Conservation (phyloP, 2,113 vertebrate species). For the Neodon shergylaensis region DNA sequence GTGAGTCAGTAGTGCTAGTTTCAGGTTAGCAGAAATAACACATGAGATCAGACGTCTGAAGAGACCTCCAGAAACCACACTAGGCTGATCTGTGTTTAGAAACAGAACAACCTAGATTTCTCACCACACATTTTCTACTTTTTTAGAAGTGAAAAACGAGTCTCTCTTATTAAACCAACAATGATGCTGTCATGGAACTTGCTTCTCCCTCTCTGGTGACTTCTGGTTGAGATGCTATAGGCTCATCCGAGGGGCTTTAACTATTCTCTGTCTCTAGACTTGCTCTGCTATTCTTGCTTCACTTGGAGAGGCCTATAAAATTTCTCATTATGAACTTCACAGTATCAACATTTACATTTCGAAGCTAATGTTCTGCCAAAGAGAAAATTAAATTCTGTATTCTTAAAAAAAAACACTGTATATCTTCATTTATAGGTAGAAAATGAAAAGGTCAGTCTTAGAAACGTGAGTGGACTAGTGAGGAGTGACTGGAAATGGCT, state of each 20-base stretch:
- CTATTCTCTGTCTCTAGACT: not conserved
- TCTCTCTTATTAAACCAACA: not conserved
- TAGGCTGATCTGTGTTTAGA: not conserved
- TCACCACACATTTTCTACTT: constrained; percentile 21
- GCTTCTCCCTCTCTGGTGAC: not conserved
- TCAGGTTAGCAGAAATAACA: constrained; percentile 65
- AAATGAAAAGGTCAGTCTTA: not conserved
- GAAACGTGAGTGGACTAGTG: not conserved
- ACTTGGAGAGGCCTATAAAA: not conserved
- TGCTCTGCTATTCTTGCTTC: not conserved
- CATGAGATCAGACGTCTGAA: constrained; percentile 52
- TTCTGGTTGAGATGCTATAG: not conserved
- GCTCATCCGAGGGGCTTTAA: not conserved
- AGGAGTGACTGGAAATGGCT: not conserved
- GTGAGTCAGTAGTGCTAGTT: constrained; percentile 54
- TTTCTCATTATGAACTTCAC: not conserved
- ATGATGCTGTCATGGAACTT: not conserved
- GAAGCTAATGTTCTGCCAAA: not conserved
- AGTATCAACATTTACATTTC: not conserved
- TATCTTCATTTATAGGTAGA: not conserved
- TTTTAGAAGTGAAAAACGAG: not conserved
- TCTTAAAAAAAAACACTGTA: not conserved
- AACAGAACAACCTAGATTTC: not conserved
- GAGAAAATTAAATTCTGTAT: not conserved
- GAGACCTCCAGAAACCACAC: constrained; percentile 24